Base-by-base conservation (phyloP, 2,797 vertebrate species). In the Tinamus major region DNA sequence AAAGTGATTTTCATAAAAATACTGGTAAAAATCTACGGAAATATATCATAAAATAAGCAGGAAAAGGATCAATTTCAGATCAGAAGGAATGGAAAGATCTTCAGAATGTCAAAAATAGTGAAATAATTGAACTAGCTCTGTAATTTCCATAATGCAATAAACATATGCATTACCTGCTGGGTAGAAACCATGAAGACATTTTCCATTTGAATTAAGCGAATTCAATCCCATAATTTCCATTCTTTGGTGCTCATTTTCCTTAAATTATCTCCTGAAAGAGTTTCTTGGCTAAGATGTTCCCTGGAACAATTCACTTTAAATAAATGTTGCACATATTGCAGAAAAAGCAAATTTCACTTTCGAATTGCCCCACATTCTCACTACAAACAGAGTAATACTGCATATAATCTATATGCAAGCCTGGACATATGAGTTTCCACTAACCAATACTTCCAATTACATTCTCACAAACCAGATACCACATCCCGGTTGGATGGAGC, bases 121-220 rank as follows among this genome's bases (percentile, higher is more conserved):
- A 94, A 96, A 96, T 94, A 94, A 94, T 92, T 94, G 95, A 96
- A 96, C 96, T 90, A 95, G 92, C 88, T 94, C 93, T 91, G 79
- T 94, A 95, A 94, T 92, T 96, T 90, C 94, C 95, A 87, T 96
- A 95, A 85, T 90, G 89, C 82, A 85, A 90, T 80, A 85, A 85
- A 85, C 81, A 85, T 85, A 92, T 87, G 90, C 92, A 82, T 94
- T 95, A 96, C 96, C 94, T 96, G 95, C 95, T 94, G 95, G 75
- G 96, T 95, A 94, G 89, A 96, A 96, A 89, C 88, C 86, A 91
- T 96, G 90, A 92, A 94, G 92, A 93, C 19, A 89, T 96, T 96
- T 96, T 96, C 96, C 96, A 87, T 92, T 90, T 93, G 88, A 94
- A 95, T 94, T 89, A 90, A 94, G 71, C 0, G 2, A 96, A 96